A percentile compares a stretch with the other conserved stretches of the same genome.
phyloP scores from a whole-genome alignment of 2,113 vertebrate species.

The Neotragus pygmaeus region DNA sequence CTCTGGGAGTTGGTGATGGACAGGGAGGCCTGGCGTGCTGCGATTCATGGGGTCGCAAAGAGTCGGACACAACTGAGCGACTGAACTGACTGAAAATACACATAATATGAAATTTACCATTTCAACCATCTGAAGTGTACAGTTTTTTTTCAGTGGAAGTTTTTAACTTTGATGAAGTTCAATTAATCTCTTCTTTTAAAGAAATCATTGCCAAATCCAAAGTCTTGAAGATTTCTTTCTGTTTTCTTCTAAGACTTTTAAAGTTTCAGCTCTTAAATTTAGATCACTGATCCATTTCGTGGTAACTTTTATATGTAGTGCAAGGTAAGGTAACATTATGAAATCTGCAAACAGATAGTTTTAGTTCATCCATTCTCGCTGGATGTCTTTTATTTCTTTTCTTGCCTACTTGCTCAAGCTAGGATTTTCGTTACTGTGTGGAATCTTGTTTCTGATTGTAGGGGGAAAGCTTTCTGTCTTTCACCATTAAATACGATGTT shows the following conservation, averaged over 20 bases:
- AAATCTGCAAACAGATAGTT: neutral
- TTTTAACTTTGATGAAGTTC: neutral
- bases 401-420: neutral
- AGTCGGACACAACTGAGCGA: no score
- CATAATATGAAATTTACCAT: neutral
- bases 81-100: neutral
- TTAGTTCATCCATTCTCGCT: neutral
- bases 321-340: neutral
- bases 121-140: neutral
- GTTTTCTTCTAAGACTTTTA: conserved; percentile 20
- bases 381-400: neutral
- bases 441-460: neutral
- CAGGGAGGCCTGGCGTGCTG: no score
- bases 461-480: neutral
- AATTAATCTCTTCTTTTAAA: conserved; percentile 14
- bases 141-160: neutral
- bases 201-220: neutral
- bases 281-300: neutral
- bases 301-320: neutral
- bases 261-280: neutral
- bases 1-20: no score
- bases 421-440: neutral
- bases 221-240: neutral
- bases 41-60: no score
- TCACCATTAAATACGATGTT: neutral